A percentile compares a stretch with the other conserved stretches of the same genome.
phyloP scores from a whole-genome alignment of 35 echinoderm and acorn worm species.

The Diadema setosum region DNA sequence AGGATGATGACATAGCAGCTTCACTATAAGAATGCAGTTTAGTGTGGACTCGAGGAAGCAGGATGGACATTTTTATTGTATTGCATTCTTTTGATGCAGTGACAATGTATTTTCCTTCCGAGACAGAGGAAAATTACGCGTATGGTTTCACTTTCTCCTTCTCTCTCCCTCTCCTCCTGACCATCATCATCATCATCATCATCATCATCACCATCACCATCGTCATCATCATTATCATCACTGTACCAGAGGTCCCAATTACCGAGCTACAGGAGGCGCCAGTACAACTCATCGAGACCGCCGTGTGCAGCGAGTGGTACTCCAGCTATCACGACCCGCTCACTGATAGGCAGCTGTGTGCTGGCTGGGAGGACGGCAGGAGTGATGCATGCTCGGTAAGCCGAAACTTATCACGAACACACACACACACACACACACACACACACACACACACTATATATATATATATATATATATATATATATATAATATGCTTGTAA shows the following conservation, averaged over 20 bases:
- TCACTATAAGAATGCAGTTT: too few species aligned
- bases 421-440: not conserved
- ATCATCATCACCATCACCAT: too few species aligned
- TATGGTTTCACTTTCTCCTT: too few species aligned
- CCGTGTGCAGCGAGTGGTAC: not conserved
- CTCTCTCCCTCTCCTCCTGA: too few species aligned
- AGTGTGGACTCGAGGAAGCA: not conserved
- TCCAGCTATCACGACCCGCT: not conserved
- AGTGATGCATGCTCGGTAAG: not conserved
- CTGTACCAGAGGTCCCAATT: not conserved
- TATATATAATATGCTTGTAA: too few species aligned
- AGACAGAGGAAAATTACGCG: too few species aligned
- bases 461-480: too few species aligned
- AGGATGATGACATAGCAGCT: too few species aligned
- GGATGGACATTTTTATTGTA: not conserved
- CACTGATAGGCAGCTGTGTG: not conserved
- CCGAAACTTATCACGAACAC: not conserved
- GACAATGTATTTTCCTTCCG: not conserved
- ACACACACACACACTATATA: too few species aligned
- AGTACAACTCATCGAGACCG: not conserved
- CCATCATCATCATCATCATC: too few species aligned
- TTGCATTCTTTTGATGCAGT: not conserved
- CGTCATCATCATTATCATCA: too few species aligned
- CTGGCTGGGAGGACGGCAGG: not conserved
- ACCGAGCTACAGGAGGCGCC: not conserved